Conservation (phyloP, 35 echinoderm and acorn worm species). For the Apostichopus japonicus region DNA sequence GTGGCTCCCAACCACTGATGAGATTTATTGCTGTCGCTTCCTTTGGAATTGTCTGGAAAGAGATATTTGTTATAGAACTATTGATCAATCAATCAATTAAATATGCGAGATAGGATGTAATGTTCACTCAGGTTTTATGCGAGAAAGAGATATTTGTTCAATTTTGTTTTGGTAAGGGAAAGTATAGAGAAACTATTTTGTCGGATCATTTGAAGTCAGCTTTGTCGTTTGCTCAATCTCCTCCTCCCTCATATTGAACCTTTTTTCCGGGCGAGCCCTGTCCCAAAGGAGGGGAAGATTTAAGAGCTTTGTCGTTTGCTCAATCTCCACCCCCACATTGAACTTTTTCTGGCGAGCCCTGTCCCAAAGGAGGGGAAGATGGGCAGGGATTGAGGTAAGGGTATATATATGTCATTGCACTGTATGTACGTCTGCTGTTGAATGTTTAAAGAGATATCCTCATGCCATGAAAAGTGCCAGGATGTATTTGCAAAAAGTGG, state of each 20-base stretch:
- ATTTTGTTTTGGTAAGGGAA: not conserved
- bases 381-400: not conserved
- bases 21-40: not conserved
- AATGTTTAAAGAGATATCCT: not conserved
- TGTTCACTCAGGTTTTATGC: not conserved
- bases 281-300: no score
- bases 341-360: not conserved
- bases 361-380: not conserved
- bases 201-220: not conserved
- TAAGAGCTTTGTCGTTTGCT: not conserved
- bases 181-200: not conserved
- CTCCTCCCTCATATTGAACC: no score
- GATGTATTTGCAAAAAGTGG: not conserved
- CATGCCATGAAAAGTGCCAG: not conserved
- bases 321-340: not conserved
- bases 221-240: no score
- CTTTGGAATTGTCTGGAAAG: not conserved
- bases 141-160: no score
- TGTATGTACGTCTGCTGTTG: not conserved
- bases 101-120: not conserved
- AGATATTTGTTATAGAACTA: not conserved
- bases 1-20: slow-evolving; percentile 21
- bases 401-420: not conserved
- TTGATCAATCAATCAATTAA: not conserved
- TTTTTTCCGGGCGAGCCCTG: no score